Percentiles rank a stretch among this genome's conserved stretches.
These are phyloP conservation scores for Notarius quadriscutis DNA, from an alignment of 2,113 vertebrate genomes.

Conservation along the genomic window DNA sequence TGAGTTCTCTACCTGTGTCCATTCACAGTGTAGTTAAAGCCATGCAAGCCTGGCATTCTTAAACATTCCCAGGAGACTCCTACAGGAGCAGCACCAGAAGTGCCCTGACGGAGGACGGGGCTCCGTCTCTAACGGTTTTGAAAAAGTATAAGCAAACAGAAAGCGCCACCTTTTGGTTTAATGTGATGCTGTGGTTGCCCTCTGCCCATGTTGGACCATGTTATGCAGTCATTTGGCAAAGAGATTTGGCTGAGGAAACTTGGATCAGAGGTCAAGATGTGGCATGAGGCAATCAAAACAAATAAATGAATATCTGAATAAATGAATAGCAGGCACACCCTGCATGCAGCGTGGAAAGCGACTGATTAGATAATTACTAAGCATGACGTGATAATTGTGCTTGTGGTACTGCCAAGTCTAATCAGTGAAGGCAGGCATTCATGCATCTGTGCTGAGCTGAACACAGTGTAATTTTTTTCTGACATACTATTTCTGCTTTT, in stretches of 20 bases:
- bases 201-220: neutral
- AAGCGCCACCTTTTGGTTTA: conserved; percentile 46
- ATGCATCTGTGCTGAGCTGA: conserved; percentile 6
- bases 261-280: conserved; percentile 2
- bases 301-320: neutral
- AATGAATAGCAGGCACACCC: conserved; percentile 8
- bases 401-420: conserved; percentile 17
- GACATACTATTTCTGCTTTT: neutral
- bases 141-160: conserved; percentile 32
- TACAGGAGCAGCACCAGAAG: neutral
- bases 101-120: neutral
- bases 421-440: conserved; percentile 28
- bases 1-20: neutral
- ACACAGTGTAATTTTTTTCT: neutral
- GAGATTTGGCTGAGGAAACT: neutral
- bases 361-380: conserved; percentile 37
- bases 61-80: neutral
- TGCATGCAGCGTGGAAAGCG: neutral
- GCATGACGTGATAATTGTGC: conserved; percentile 26
- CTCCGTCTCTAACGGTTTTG: conserved; percentile 5
- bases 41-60: neutral
- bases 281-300: neutral
- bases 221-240: neutral
- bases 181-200: conserved; percentile 32
- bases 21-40: neutral